These are phyloP conservation scores for Eurystomus gularis DNA, from an alignment of 2,113 vertebrate species.

Conservation along the genomic window DNA sequence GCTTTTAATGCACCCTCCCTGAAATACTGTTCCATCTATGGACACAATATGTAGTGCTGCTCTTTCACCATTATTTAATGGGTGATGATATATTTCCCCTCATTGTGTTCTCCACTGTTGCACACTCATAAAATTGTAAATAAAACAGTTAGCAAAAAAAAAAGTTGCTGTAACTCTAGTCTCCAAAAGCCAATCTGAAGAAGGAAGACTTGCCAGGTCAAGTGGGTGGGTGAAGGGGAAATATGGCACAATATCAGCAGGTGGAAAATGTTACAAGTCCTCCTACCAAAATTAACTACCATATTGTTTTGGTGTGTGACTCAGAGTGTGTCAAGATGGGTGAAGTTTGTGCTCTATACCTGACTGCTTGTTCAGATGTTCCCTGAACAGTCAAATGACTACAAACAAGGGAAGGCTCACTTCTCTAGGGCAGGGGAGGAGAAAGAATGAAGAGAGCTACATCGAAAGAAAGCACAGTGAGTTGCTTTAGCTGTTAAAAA, in stretches of 20 bases:
- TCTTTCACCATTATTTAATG: background rate
- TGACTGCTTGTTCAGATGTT: conserved; percentile 33
- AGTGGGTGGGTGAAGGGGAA: conserved; percentile 61
- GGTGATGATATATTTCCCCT: background rate
- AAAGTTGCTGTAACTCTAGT: background rate
- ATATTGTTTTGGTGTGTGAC: conserved; percentile 57
- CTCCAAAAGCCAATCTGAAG: conserved; percentile 19
- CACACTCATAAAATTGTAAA: background rate
- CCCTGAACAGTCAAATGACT: conserved; percentile 16
- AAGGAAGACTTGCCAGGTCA: conserved; percentile 42
- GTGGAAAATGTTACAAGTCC: conserved; percentile 67
- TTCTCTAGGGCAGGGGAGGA: background rate
- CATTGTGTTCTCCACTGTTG: background rate
- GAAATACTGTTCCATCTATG: background rate
- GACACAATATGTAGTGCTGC: background rate
- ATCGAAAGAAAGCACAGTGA: background rate
- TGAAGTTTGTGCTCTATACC: conserved; percentile 29
- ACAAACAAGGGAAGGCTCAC: conserved; percentile 15
- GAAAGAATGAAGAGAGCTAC: background rate
- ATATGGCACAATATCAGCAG: conserved; percentile 49
- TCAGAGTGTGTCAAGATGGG: conserved; percentile 33
- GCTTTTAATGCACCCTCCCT: background rate
- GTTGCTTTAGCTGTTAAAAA: background rate
- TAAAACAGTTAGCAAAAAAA: background rate
- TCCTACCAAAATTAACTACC: conserved; percentile 63